A percentile compares a stretch with the other conserved stretches of the same genome.
Evolutionary conservation across 2,113 vertebrate species (phyloP).

Genomic region (Nymphicus hollandicus): DNA sequence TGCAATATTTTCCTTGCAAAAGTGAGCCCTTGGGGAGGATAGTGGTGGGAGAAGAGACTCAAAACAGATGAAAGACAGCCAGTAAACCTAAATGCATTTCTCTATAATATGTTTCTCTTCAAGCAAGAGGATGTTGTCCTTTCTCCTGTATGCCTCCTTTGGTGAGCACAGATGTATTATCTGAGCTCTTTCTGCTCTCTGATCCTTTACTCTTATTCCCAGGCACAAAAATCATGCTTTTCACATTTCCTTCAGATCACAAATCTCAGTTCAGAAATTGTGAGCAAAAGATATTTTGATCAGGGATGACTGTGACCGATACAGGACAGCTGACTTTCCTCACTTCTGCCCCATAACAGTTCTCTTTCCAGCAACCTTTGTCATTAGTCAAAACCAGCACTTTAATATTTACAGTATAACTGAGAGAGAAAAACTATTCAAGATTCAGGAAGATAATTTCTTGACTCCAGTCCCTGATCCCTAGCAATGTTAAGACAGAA

Average conservation of each 20-base stretch:
- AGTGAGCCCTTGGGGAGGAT: background rate
- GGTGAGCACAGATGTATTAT: background rate
- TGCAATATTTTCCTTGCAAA: constrained; percentile 11
- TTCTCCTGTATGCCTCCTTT: background rate
- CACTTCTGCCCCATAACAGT: background rate
- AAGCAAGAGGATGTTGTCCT: constrained; percentile 28
- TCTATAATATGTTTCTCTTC: constrained; percentile 1
- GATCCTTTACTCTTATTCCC: background rate
- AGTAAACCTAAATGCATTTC: constrained; percentile 17
- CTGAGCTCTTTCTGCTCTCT: background rate
- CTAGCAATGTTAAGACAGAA: background rate
- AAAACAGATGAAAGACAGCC: constrained; percentile 39
- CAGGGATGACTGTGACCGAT: background rate
- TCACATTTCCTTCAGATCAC: background rate
- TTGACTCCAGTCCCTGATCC: background rate
- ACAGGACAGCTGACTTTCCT: background rate
- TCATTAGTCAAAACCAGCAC: background rate
- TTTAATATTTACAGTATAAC: background rate
- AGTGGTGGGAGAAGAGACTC: background rate
- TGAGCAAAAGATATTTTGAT: background rate
- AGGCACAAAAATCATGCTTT: background rate
- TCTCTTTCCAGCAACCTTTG: fast-evolving
- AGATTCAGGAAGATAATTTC: background rate
- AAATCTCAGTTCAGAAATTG: background rate
- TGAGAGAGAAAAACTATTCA: background rate